Percentiles rank a stretch among this genome's conserved stretches.
phyloP scores from a whole-genome alignment of 2,888 invertebrate genomes.

The Anticlea derivata region DNA sequence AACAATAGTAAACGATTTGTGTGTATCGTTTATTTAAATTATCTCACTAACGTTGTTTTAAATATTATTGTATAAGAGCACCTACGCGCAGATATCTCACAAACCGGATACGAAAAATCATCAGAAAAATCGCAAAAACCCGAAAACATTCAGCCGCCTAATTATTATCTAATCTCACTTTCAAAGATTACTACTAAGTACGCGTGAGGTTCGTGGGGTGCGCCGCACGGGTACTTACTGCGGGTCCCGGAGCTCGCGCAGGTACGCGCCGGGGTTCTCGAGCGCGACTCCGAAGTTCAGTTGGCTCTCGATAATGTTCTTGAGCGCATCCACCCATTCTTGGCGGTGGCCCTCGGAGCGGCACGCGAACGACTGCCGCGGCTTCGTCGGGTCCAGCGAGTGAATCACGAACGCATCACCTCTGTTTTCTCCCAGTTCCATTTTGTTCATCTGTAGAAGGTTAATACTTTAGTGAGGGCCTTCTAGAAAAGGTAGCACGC shows the following conservation, averaged over 20 bases:
- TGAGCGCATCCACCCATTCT: constrained; percentile 93
- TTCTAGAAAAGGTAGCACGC: too few relatives aligned
- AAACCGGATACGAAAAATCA: constrained; percentile 5
- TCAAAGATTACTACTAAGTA: constrained; percentile 16
- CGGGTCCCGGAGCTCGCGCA: constrained; percentile 62
- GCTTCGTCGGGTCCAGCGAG: constrained; percentile 92
- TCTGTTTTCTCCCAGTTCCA: constrained; percentile 87
- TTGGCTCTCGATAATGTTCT: constrained; percentile 95
- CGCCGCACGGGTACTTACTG: constrained; percentile 59
- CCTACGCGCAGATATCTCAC: constrained; percentile 16
- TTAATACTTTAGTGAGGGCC: not conserved
- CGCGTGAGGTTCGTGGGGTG: not conserved
- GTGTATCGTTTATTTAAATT: constrained; percentile 27
- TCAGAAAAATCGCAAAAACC: not conserved
- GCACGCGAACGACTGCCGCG: constrained; percentile 90
- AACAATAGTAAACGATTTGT: constrained; percentile 25
- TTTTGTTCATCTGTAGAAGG: constrained; percentile 94
- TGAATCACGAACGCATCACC: constrained; percentile 67
- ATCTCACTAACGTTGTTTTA: constrained; percentile 20
- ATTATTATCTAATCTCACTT: constrained; percentile 24
- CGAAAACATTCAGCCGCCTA: constrained; percentile 11
- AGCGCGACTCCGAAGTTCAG: constrained; percentile 96
- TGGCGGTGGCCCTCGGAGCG: constrained; percentile 89
- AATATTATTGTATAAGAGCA: constrained; percentile 21
- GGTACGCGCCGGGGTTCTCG: constrained; percentile 93